Evolutionary conservation across 1,140 invertebrate genomes (phyloP).

Genomic region (Spodoptera frugiperda): DNA sequence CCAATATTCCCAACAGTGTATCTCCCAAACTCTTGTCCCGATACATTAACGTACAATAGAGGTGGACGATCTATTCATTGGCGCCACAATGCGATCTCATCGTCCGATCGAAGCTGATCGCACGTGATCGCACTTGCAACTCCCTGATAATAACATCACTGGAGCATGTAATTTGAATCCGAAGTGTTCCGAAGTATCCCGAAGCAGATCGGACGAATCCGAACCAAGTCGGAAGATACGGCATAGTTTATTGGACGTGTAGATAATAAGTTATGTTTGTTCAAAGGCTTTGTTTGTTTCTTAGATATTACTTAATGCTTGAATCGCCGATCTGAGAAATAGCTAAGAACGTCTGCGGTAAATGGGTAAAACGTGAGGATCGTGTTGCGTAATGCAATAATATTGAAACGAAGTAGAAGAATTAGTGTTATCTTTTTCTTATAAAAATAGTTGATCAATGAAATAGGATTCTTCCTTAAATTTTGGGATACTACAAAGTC

Average conservation of each 20-base stretch:
- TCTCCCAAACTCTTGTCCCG: slow-evolving; percentile 56
- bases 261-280: slow-evolving; percentile 35
- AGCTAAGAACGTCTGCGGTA: too few relatives aligned
- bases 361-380: too few relatives aligned
- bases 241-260: slow-evolving; percentile 27
- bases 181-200: slow-evolving; percentile 42
- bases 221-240: slow-evolving; percentile 18
- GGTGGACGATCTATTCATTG: slow-evolving; percentile 85
- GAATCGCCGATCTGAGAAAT: not conserved
- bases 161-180: slow-evolving; percentile 64
- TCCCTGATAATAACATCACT: slow-evolving; percentile 45
- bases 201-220: slow-evolving; percentile 47
- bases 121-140: slow-evolving; percentile 65
- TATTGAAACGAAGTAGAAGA: not conserved
- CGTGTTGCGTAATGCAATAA: too few relatives aligned
- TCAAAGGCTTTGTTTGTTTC: slow-evolving; percentile 5
- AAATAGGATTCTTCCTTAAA: too few relatives aligned
- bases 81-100: slow-evolving; percentile 72
- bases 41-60: slow-evolving; percentile 84
- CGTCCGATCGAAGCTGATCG: slow-evolving; percentile 53
- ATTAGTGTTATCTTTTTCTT: not conserved
- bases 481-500: too few relatives aligned
- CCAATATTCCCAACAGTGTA: slow-evolving; percentile 42
- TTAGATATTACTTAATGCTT: not conserved
- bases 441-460: too few relatives aligned